Evolutionary conservation across 2,888 invertebrate species (phyloP), one percentile per base, ranked within the genome.

Genomic region (Eupithecia dodoneata): DNA sequence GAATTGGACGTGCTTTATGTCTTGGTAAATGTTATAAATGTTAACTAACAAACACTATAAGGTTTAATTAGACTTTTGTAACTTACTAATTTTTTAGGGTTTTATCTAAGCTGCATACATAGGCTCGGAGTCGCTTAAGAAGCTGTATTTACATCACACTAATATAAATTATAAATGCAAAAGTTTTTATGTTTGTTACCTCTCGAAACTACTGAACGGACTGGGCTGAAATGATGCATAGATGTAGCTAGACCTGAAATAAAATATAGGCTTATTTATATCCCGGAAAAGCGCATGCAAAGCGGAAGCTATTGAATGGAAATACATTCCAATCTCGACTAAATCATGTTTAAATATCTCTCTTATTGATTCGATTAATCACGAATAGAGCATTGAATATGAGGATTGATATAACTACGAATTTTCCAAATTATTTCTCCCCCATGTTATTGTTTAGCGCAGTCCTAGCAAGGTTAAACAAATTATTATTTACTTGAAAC

Each of bases 1-100:
- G 82, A 83, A 86, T 87, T 84, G 83, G 81, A 83, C 82, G 83
- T 83, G 80, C 82, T 85, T 83, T 83, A 80, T 81, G 76, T 78
- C 79, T 71, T 76, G 74, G 75, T 82, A 83, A 81, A 80, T 76
- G 78, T 78, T 80, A 78, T 79, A 79, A 52, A 72, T 45, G 49
- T 42, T n/a, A 13, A 66, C 3, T 30, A 30, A 63, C 30, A 63
- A 30, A 63, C 63, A 30, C 12, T 63, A 63, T 18, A 30, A 30
- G 63, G 12, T 18, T 30, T 63, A 30, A 63, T 30, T 30, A 30
- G 10, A 18, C 55, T 9, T 55, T 55, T 18, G 55, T 30, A 30
- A 5, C 4, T 63, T 30, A 63, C 30, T 0, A 63, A 12, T 12
- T 30, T 59, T 9, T 3, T n/a, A 9, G 55, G 55, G 18, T 59